Evolutionary conservation across 2,888 invertebrate species (phyloP).

Genomic region (Dyspetes luteomarginatus): DNA sequence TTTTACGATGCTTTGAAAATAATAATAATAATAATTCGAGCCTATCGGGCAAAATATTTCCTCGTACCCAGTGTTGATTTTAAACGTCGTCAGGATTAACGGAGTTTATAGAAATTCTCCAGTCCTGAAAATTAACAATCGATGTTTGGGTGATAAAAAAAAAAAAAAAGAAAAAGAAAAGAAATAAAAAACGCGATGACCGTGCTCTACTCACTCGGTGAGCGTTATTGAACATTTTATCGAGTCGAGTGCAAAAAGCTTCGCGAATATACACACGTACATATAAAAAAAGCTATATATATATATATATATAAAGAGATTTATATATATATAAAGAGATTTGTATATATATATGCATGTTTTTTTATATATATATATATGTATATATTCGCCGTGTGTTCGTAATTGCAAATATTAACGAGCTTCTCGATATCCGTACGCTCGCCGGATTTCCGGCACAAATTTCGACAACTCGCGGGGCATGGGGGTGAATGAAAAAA

Average conservation of each 20-base stretch:
- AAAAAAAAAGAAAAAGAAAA: no score
- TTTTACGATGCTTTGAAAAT: neutral
- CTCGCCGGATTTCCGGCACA: constrained; percentile 27
- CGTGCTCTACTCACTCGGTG: neutral
- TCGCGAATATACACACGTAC: no score
- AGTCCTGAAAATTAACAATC: neutral
- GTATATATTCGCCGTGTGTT: no score
- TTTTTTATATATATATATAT: no score
- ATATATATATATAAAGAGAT: no score
- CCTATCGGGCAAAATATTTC: neutral
- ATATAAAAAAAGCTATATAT: no score
- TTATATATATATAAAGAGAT: no score
- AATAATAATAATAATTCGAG: neutral
- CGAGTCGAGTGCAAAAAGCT: constrained; percentile 27
- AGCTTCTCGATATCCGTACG: neutral
- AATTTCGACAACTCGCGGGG: constrained; percentile 46
- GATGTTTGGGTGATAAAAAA: neutral
- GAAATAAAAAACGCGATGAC: no score
- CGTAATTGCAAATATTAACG: neutral
- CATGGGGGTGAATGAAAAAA: constrained; percentile 4
- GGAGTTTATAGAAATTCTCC: neutral
- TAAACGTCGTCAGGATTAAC: neutral
- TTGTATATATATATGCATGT: no score
- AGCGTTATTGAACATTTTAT: neutral
- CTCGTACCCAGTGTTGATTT: neutral